Evolutionary conservation across 2,888 invertebrate genomes (phyloP).

Genomic region (Archips crataeganus): DNA sequence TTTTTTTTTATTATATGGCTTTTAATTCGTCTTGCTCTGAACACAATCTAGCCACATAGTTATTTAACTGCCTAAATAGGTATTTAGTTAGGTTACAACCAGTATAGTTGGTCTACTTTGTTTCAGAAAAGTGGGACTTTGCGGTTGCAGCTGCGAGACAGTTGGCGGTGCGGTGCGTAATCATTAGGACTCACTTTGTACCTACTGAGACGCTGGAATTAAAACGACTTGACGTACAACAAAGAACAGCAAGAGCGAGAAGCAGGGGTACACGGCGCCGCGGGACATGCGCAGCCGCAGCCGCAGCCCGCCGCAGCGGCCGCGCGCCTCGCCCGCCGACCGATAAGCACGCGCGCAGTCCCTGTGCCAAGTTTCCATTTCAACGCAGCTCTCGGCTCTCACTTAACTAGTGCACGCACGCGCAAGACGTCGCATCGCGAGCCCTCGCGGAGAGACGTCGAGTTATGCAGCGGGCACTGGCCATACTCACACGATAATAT

Average conservation of each 20-base stretch:
- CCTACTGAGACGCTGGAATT: slow-evolving; percentile 25
- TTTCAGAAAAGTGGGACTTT: slow-evolving; percentile 31
- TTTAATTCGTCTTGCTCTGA: no score
- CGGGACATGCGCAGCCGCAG: slow-evolving; percentile 62
- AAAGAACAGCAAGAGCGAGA: slow-evolving; percentile 22
- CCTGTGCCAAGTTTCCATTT: slow-evolving; percentile 76
- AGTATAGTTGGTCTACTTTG: slow-evolving; percentile 19
- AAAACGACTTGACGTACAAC: slow-evolving; percentile 15
- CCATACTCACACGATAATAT: slow-evolving; percentile 48
- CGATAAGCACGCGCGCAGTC: slow-evolving; percentile 65
- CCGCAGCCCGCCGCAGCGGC: slow-evolving; percentile 51
- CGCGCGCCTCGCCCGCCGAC: slow-evolving; percentile 52
- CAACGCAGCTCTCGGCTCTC: slow-evolving; percentile 56
- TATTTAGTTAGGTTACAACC: no score
- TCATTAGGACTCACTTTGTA: slow-evolving; percentile 33
- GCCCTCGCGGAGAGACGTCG: slow-evolving; percentile 60
- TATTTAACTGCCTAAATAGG: no score
- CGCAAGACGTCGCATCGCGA: slow-evolving; percentile 59
- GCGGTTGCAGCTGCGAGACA: slow-evolving; percentile 18
- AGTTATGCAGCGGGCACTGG: slow-evolving; percentile 54
- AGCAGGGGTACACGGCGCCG: slow-evolving; percentile 41
- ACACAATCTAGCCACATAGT: no score
- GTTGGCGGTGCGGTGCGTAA: slow-evolving; percentile 27
- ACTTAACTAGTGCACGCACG: slow-evolving; percentile 71
- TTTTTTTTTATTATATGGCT: neutral